These are phyloP conservation scores for Grammomys dolichurus DNA, from an alignment of 2,113 vertebrate genomes.

Conservation along the genomic window DNA sequence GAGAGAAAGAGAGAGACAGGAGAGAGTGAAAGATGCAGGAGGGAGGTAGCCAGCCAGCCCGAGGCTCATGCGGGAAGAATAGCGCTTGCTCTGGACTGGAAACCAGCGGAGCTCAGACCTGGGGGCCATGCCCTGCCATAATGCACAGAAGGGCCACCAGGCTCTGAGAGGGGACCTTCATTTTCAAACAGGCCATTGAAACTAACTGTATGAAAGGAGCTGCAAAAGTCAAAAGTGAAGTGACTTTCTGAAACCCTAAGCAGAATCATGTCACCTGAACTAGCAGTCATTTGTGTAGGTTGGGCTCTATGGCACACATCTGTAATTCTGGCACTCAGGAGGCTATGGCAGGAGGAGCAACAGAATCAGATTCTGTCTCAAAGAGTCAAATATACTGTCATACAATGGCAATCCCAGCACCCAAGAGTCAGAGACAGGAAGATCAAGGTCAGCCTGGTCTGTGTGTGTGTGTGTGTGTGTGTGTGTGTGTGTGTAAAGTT, in stretches of 20 bases:
- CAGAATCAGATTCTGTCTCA: background rate
- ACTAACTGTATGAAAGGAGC: background rate
- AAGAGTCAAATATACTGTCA: background rate
- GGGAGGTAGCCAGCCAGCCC: background rate
- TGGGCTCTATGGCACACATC: background rate
- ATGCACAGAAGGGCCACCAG: fast-evolving
- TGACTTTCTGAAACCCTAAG: background rate
- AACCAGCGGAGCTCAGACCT: slow-evolving; percentile 71
- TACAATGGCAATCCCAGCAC: background rate
- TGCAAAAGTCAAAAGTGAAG: background rate
- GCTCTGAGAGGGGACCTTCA: fast-evolving
- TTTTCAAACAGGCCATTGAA: background rate
- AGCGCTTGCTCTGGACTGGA: slow-evolving; percentile 76
- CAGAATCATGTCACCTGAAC: background rate
- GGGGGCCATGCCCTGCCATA: fast-evolving
- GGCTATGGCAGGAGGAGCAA: background rate
- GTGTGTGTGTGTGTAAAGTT: too few relatives aligned
- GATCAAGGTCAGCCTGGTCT: background rate
- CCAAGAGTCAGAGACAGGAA: too few relatives aligned
- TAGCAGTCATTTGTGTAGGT: background rate
- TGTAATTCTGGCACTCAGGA: background rate
- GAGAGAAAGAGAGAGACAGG: slow-evolving; percentile 78
- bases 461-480: background rate
- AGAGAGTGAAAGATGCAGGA: slow-evolving; percentile 77
- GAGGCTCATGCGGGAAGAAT: slow-evolving; percentile 78